Percentiles rank a stretch among this genome's conserved stretches.
These are phyloP conservation scores for Syngnathus acus DNA, from an alignment of 2,797 vertebrate species.

Conservation along the genomic window DNA sequence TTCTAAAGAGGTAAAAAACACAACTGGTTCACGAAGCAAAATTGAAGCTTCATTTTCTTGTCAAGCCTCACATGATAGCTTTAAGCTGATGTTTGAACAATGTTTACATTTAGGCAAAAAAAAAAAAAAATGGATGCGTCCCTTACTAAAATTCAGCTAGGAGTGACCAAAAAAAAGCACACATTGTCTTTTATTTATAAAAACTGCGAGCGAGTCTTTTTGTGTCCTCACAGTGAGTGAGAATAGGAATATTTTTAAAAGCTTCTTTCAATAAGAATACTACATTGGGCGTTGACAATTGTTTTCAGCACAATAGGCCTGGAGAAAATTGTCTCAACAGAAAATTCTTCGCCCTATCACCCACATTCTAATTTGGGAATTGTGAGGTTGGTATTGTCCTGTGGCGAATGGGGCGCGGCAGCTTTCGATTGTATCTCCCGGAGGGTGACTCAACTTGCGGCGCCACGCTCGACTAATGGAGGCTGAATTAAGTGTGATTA, in stretches of 20 bases:
- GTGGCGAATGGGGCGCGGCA: constrained; percentile 26
- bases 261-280: not conserved
- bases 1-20: too few relatives aligned
- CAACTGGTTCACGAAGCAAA: too few relatives aligned
- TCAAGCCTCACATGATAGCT: not conserved
- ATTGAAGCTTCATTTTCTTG: not conserved
- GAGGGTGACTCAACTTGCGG: constrained; percentile 42
- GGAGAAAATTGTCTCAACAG: not conserved
- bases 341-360: not conserved
- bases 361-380: not conserved
- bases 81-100: too few relatives aligned
- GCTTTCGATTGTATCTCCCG: constrained; percentile 63
- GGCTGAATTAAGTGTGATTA: constrained; percentile 47
- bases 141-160: too few relatives aligned
- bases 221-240: not conserved
- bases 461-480: constrained; percentile 27
- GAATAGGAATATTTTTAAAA: not conserved
- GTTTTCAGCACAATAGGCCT: not conserved
- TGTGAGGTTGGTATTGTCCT: not conserved
- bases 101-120: too few relatives aligned
- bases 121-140: too few relatives aligned
- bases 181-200: not conserved
- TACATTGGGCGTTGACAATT: not conserved
- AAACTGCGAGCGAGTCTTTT: not conserved
- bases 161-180: not conserved